phyloP scores from a whole-genome alignment of 2,113 vertebrate genomes.

The rabbit (Oryctolagus cuniculus) region DNA sequence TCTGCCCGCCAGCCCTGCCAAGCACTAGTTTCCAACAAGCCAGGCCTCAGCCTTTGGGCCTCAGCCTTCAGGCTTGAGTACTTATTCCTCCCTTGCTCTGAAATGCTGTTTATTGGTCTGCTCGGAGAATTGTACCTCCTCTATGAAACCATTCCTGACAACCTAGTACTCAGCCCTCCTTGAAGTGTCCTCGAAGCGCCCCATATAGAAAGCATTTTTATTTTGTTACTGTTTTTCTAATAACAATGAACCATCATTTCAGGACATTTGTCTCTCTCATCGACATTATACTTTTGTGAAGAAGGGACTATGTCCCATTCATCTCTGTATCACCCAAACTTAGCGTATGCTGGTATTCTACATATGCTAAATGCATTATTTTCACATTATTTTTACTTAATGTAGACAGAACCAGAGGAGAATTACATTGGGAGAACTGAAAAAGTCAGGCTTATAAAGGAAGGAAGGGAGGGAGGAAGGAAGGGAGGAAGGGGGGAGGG shows the following conservation, averaged over 20 bases:
- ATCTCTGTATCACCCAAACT: background rate
- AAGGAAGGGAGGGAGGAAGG: too few species aligned
- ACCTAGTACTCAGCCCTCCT: background rate
- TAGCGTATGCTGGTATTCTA: background rate
- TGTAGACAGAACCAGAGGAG: background rate
- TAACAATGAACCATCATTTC: background rate
- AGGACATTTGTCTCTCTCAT: background rate
- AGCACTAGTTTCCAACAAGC: background rate
- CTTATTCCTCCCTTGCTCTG: background rate
- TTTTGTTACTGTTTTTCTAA: background rate
- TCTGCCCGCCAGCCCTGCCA: background rate
- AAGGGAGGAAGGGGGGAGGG: too few species aligned
- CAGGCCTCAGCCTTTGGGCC: background rate
- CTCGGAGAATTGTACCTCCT: background rate
- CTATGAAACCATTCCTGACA: background rate
- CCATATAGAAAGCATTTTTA: background rate
- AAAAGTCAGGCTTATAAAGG: slow-evolving; percentile 1
- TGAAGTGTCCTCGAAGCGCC: background rate
- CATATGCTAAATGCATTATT: background rate
- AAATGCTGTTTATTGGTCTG: background rate
- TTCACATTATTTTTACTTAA: slow-evolving; percentile 20
- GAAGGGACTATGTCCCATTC: background rate
- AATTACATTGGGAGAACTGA: background rate
- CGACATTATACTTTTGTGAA: background rate
- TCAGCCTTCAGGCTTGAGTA: background rate